These are phyloP conservation scores for Myiotriccus ornatus DNA, from an alignment of 2,797 vertebrate genomes.

Conservation along the genomic window DNA sequence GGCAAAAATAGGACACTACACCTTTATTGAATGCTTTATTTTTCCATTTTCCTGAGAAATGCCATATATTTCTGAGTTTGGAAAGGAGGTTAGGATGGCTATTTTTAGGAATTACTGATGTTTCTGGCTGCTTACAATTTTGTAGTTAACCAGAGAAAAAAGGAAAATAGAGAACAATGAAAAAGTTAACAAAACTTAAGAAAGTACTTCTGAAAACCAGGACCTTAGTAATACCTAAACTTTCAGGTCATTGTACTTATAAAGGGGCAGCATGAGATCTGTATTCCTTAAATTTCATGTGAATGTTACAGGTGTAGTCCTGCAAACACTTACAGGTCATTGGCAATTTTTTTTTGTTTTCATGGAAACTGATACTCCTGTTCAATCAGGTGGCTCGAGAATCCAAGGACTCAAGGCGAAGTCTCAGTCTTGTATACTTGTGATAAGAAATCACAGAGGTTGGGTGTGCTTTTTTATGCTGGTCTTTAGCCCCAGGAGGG, in stretches of 20 bases:
- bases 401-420: neutral
- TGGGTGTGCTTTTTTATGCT: neutral
- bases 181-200: neutral
- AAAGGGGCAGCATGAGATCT: neutral
- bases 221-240: neutral
- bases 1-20: neutral
- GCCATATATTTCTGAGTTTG: constrained; percentile 12
- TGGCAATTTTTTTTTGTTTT: neutral
- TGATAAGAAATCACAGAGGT: neutral
- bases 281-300: neutral
- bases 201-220: neutral
- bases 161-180: neutral
- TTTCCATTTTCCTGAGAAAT: constrained; percentile 21
- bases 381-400: neutral
- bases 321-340: neutral
- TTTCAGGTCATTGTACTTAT: neutral
- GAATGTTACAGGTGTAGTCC: accelerated
- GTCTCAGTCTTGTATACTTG: neutral
- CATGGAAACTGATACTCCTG: neutral
- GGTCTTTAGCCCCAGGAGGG: neutral
- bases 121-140: neutral
- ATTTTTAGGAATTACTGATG: constrained; percentile 38
- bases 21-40: constrained; percentile 25
- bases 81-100: neutral
- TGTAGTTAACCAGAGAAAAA: neutral